phyloP scores from a whole-genome alignment of 2,888 invertebrate genomes.

The Sinodicranocentrus sp. region DNA sequence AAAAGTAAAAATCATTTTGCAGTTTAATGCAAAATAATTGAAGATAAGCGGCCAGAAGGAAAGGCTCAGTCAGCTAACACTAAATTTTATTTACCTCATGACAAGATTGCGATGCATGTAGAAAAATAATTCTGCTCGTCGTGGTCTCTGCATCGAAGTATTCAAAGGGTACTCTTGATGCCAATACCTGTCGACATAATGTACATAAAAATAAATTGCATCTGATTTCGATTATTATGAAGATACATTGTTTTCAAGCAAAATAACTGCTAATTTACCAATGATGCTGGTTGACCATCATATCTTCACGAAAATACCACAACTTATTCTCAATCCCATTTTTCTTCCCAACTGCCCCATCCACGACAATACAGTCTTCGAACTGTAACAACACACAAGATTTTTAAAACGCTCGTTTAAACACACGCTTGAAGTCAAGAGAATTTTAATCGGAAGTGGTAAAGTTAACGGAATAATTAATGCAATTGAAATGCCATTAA shows the following conservation, averaged over 20 bases:
- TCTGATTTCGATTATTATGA: background rate
- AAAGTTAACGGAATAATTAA: background rate
- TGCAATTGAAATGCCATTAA: background rate
- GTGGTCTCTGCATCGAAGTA: constrained; percentile 20
- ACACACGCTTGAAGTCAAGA: background rate
- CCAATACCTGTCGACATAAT: constrained; percentile 49
- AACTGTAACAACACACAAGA: constrained; percentile 25
- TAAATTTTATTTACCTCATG: constrained; percentile 48
- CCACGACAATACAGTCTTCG: constrained; percentile 55
- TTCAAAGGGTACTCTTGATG: constrained; percentile 57
- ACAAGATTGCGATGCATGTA: constrained; percentile 62
- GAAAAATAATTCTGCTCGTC: constrained; percentile 40
- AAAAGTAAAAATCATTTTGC: no score
- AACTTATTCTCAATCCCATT: constrained; percentile 66
- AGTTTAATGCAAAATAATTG: background rate
- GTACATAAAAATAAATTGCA: background rate
- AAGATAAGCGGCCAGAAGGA: background rate
- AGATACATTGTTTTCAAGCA: background rate
- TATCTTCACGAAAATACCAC: constrained; percentile 67
- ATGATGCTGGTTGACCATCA: constrained; percentile 63
- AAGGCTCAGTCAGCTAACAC: constrained; percentile 3
- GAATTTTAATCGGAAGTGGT: background rate
- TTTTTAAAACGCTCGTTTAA: background rate
- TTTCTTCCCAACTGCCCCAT: constrained; percentile 32
- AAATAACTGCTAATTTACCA: constrained; percentile 39